A percentile compares a stretch with the other conserved stretches of the same genome.
Conservation (phyloP, 2,797 vertebrate genomes). For the Oryzias sinensis region DNA sequence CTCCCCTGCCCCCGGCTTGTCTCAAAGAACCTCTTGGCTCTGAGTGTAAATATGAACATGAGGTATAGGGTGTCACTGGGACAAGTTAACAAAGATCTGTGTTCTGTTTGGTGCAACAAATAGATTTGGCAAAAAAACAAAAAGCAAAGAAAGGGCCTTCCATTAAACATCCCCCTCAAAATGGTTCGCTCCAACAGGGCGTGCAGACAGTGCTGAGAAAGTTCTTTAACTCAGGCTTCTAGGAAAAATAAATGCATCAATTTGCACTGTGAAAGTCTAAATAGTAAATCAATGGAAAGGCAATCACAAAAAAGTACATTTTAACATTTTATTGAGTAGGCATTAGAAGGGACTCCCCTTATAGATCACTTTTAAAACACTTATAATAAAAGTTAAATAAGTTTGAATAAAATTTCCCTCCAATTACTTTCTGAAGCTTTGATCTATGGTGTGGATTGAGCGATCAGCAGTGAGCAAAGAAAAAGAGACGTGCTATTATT, state of each 20-base stretch:
- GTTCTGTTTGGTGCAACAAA: constrained; percentile 71
- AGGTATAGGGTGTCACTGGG: constrained; percentile 39
- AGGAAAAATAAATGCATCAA: constrained; percentile 59
- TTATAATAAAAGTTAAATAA: constrained; percentile 45
- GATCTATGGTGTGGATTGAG: constrained; percentile 52
- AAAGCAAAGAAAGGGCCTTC: constrained; percentile 36
- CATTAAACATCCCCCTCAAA: constrained; percentile 20
- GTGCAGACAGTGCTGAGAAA: constrained; percentile 25
- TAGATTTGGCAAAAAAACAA: constrained; percentile 51
- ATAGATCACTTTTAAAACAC: constrained; percentile 55
- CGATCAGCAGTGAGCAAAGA: constrained; percentile 41
- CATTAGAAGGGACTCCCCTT: constrained; percentile 26
- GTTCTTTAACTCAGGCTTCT: constrained; percentile 21
- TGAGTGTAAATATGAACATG: constrained; percentile 52
- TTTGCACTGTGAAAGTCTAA: constrained; percentile 40
- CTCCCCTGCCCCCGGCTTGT: constrained; percentile 36
- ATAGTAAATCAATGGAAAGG: constrained; percentile 60
- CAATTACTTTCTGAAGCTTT: constrained; percentile 32
- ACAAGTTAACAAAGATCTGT: constrained; percentile 55
- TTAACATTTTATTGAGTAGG: neutral
- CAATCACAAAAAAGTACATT: neutral
- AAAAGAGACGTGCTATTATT: constrained; percentile 45
- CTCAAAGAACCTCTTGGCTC: constrained; percentile 27
- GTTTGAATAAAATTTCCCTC: constrained; percentile 28
- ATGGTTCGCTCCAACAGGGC: constrained; percentile 6